Base-by-base conservation (phyloP, 2,888 invertebrate species). In the Platerodrilus igneus region DNA sequence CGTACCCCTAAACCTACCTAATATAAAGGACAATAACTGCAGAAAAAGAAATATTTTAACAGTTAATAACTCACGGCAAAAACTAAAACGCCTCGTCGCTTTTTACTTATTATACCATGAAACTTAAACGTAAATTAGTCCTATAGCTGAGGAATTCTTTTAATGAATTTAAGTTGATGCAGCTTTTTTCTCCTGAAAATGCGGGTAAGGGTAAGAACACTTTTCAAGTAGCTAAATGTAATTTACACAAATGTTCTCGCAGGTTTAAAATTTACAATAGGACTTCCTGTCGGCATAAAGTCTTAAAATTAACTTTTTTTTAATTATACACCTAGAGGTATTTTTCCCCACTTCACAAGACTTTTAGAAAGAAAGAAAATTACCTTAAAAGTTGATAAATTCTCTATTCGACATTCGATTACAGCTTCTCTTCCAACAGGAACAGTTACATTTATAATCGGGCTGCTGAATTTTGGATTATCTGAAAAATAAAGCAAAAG, bases 351-450 rank as follows among this genome's bases (percentile, higher is more conserved):
- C 11, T 15, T 10, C n/a, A n/a, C n/a, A 10, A 14, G 34, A 18
- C 22, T 30, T 41, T 33, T 18, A 22, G 22, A 21, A 11, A 22
- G 20, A 21, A 22, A 21, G 22, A 21, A 9, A 37, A 65, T 67
- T 70, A 89, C 89, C 82, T 89, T 89, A 63, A 83, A 90, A 14
- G 79, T 76, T 37, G 81, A 81, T 45, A 90, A 76, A 66, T 88
- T 87, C 66, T 89, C 85, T 8, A 90, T 89, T 28, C 81, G 73
- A 64, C 89, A 90, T 33, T 84, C 81, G 33, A 90, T 74, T 32
- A 83, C 75, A 3, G 87, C 89, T 66, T 89, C 89, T 45, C 90
- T 75, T 23, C 88, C 87, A 38, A 89, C 81, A 5, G 89, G 82
- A 11, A 83, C 80, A 6, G 89, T 89, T 56, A 87, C 84, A 70